Evolutionary conservation across 2,797 vertebrate species (phyloP).

Genomic region (Oreochromis grahami): DNA sequence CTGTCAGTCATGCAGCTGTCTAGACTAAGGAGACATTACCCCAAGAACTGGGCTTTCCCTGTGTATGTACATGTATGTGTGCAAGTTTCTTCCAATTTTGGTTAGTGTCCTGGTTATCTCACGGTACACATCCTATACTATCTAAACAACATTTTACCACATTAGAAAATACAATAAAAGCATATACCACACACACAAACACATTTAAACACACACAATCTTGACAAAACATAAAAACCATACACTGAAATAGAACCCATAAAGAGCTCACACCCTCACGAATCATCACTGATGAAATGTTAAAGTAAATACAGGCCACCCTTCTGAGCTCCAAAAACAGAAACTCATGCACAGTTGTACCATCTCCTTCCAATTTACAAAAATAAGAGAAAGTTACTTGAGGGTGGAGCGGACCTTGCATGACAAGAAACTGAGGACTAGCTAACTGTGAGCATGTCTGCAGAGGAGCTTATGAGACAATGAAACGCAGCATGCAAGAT

Average conservation of each 20-base stretch:
- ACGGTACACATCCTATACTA: neutral
- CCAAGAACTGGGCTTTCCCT: neutral
- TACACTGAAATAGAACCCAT: neutral
- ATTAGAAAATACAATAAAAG: neutral
- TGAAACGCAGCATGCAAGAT: neutral
- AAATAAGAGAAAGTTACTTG: neutral
- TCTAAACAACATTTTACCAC: neutral
- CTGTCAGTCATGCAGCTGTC: slow-evolving; percentile 43
- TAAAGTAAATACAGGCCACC: slow-evolving; percentile 29
- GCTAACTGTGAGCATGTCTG: neutral
- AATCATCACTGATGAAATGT: slow-evolving; percentile 31
- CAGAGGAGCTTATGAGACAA: neutral
- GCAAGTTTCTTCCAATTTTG: neutral
- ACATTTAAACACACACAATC: neutral
- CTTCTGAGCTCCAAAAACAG: slow-evolving; percentile 5
- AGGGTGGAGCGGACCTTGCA: slow-evolving; percentile 7
- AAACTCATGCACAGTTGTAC: neutral
- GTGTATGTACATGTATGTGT: neutral
- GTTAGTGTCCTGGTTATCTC: neutral
- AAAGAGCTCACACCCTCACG: slow-evolving; percentile 24
- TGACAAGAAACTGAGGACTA: neutral
- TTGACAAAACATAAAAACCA: slow-evolving; percentile 2
- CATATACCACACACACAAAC: neutral
- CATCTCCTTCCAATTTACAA: neutral
- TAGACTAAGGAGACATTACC: slow-evolving; percentile 27